A percentile compares a stretch with the other conserved stretches of the same genome.
phyloP scores from a whole-genome alignment of 2,797 vertebrate genomes.

The Columba guinea region DNA sequence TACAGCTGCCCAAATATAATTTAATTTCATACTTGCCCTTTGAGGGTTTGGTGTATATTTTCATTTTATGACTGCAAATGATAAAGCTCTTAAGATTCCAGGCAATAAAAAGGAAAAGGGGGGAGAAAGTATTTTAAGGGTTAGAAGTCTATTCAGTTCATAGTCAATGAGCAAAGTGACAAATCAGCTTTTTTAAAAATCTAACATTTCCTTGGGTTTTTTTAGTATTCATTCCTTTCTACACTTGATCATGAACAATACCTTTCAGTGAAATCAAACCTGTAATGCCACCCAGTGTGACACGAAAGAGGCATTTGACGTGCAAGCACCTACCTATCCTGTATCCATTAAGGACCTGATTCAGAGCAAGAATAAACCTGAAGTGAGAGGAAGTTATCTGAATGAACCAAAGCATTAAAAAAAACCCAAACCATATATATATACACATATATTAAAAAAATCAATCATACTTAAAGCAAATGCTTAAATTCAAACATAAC shows the following conservation, averaged over 20 bases:
- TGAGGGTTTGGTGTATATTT: conserved; percentile 86
- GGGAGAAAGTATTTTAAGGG: conserved; percentile 78
- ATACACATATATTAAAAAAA: neutral
- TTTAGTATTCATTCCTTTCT: conserved; percentile 23
- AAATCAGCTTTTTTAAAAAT: conserved; percentile 63
- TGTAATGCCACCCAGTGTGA: conserved; percentile 28
- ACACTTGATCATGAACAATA: conserved; percentile 11
- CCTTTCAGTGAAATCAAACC: conserved; percentile 39
- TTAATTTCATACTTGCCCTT: conserved; percentile 88
- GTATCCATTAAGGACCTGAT: neutral
- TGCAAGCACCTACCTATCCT: neutral
- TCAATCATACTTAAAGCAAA: neutral
- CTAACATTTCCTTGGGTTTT: conserved; percentile 60
- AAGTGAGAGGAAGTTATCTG: neutral
- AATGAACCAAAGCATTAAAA: neutral
- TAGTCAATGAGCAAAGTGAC: conserved; percentile 71
- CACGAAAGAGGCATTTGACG: neutral
- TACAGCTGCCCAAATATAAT: conserved; percentile 87
- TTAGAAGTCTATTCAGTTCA: conserved; percentile 76
- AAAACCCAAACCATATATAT: neutral
- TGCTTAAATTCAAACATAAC: neutral
- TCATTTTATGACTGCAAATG: conserved; percentile 86
- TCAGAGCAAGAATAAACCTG: neutral
- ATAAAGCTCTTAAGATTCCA: conserved; percentile 84
- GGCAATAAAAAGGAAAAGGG: conserved; percentile 78